phyloP scores from a whole-genome alignment of 2,797 vertebrate genomes.

The Synaphobranchus kaupii region DNA sequence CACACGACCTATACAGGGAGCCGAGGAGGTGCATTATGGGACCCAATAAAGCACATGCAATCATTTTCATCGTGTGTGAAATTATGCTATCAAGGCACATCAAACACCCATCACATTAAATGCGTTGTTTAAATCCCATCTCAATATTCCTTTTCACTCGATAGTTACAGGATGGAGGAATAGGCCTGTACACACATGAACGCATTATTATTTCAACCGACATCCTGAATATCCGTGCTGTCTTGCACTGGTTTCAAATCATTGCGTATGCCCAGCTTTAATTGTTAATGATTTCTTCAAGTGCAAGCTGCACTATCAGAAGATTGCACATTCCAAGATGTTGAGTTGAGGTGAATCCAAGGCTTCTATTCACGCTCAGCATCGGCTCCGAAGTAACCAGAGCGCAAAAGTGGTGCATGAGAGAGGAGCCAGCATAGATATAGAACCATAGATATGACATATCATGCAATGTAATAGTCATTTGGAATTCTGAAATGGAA shows the following conservation, averaged over 20 bases:
- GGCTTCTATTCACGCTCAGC: background rate
- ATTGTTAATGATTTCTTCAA: conserved; percentile 12
- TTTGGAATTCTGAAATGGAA: too few relatives aligned
- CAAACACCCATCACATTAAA: background rate
- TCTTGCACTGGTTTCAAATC: background rate
- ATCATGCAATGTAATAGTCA: too few relatives aligned
- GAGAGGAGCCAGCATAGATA: background rate
- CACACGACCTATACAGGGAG: background rate
- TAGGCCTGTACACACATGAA: background rate
- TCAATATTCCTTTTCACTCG: background rate
- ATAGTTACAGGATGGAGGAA: background rate
- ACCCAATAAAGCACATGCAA: background rate
- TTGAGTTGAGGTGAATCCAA: background rate
- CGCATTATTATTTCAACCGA: background rate
- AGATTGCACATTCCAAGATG: background rate
- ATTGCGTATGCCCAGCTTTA: background rate
- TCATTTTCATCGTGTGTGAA: background rate
- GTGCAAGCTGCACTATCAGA: background rate
- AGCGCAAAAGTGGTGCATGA: background rate
- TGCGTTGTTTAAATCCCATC: background rate
- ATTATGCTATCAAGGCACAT: background rate
- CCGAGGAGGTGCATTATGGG: background rate
- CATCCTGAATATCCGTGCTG: conserved; percentile 1
- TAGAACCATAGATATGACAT: too few relatives aligned
- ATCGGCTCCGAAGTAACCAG: background rate